Percentiles rank a stretch among this genome's conserved stretches.
Evolutionary conservation across 2,797 vertebrate genomes (phyloP).

Genomic region (Microchirus variegatus): DNA sequence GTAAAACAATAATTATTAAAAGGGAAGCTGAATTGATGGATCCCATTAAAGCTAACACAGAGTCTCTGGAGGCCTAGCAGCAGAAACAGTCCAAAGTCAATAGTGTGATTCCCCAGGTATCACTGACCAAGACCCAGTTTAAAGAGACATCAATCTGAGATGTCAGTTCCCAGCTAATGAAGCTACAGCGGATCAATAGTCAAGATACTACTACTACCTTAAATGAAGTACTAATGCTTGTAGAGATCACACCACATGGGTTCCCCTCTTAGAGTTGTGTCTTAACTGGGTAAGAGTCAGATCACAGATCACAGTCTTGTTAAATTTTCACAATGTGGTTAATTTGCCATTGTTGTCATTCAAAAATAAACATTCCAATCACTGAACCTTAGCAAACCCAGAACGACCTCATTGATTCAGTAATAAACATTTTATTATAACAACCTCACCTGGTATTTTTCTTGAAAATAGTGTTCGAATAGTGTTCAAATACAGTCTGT

Average conservation of each 20-base stretch:
- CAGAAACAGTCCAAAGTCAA: slow-evolving; percentile 84
- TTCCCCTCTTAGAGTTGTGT: slow-evolving; percentile 47
- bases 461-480: too few species aligned
- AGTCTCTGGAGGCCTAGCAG: slow-evolving; percentile 78
- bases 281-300: slow-evolving; percentile 9
- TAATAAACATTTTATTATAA: too few species aligned
- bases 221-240: slow-evolving; percentile 85
- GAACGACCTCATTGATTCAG: too few species aligned
- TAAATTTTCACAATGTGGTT: not conserved
- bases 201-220: slow-evolving; percentile 80
- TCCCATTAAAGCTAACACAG: slow-evolving; percentile 83
- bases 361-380: too few species aligned
- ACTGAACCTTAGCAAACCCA: too few species aligned
- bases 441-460: too few species aligned
- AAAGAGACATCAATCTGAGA: slow-evolving; percentile 90
- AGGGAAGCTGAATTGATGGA: slow-evolving; percentile 86
- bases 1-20: slow-evolving; percentile 84
- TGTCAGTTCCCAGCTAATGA: slow-evolving; percentile 92
- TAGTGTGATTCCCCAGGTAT: slow-evolving; percentile 86
- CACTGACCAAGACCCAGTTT: slow-evolving; percentile 83
- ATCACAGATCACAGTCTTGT: slow-evolving; percentile 2
- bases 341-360: not conserved
- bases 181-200: slow-evolving; percentile 88
- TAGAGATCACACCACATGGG: slow-evolving; percentile 62
- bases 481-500: too few species aligned